Base-by-base conservation (phyloP, 2,888 invertebrate genomes). In the Catocala sponsa region DNA sequence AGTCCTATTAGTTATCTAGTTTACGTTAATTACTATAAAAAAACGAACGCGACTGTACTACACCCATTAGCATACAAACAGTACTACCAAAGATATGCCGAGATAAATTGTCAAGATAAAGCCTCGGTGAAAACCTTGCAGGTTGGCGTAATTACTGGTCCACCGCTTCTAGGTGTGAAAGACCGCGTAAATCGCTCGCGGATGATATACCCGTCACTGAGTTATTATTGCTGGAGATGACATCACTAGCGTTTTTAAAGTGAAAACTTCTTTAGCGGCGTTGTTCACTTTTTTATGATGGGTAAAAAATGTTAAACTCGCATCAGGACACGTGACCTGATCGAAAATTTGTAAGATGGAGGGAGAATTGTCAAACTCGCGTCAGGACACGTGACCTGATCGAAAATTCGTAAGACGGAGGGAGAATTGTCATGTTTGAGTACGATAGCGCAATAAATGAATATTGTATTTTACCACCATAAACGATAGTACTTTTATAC, bases 71-170 rank as follows among this genome's bases (percentile, higher is more conserved):
- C 91, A 92, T 91, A 90, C 86, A 90, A 90, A 91, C 90, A 90
- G 83, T 81, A 85, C 83, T 82, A 81, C 86, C 80, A 81, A 82
- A 85, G 86, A 90, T 87, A 87, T 83, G 84, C 81, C 81, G 79
- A 88, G 91, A 91, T 92, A 89, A 91, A 91, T 91, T 89, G 91
- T 86, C 77, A 78, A 85, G 91, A 92, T 92, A 92, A 88, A 76
- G 69, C 72, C 51, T 74, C 83, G 86, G 88, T 84, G 88, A 91
- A 91, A 90, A 91, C 90, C 84, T 79, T 38, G 80, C 78, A 79
- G 80, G 74, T 80, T 74, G 76, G 70, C 74, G 83, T 91, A 90
- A 91, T 91, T 91, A 89, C 82, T 84, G 77, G 81, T 76, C 80
- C 63, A 72, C 74, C 68, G 57, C 53, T 69, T 79, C 81, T 82